These are phyloP conservation scores for Neoascia interrupta DNA, from an alignment of 2,888 invertebrate species.

Conservation along the genomic window DNA sequence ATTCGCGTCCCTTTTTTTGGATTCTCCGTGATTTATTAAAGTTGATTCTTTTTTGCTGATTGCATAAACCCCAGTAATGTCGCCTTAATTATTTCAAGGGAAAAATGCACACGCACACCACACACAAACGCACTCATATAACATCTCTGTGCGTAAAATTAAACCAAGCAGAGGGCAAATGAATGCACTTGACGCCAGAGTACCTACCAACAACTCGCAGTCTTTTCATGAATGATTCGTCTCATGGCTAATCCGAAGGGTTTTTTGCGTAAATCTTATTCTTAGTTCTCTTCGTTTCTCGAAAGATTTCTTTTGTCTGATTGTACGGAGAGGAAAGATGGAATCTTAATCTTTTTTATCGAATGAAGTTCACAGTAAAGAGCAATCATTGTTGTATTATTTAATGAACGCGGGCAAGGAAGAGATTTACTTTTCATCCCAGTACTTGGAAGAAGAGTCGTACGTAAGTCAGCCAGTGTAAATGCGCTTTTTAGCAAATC, in stretches of 20 bases:
- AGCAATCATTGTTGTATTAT: constrained; percentile 6
- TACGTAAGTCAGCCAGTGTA: too few species aligned
- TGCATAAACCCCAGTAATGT: constrained; percentile 27
- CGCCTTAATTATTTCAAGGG: constrained; percentile 34
- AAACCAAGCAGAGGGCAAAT: constrained; percentile 7
- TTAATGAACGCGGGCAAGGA: constrained; percentile 19
- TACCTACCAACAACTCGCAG: neutral
- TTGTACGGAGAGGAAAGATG: neutral
- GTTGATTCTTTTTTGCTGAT: constrained; percentile 14
- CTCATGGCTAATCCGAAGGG: constrained; percentile 22
- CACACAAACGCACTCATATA: too few species aligned
- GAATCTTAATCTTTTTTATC: too few species aligned
- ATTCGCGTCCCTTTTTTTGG: too few species aligned
- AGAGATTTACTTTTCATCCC: neutral
- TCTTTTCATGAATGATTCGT: constrained; percentile 17
- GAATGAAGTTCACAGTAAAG: too few species aligned
- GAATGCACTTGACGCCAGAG: constrained; percentile 37
- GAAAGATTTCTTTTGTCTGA: neutral
- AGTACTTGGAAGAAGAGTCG: too few species aligned
- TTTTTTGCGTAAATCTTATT: neutral
- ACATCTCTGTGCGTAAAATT: too few species aligned
- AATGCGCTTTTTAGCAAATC: too few species aligned
- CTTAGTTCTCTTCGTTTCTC: neutral
- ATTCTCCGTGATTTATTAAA: constrained; percentile 14
- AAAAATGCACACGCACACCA: neutral